Evolutionary conservation across 2,113 vertebrate genomes (phyloP), one percentile per base, ranked within the genome.

Genomic region (Chaetodon auriga): DNA sequence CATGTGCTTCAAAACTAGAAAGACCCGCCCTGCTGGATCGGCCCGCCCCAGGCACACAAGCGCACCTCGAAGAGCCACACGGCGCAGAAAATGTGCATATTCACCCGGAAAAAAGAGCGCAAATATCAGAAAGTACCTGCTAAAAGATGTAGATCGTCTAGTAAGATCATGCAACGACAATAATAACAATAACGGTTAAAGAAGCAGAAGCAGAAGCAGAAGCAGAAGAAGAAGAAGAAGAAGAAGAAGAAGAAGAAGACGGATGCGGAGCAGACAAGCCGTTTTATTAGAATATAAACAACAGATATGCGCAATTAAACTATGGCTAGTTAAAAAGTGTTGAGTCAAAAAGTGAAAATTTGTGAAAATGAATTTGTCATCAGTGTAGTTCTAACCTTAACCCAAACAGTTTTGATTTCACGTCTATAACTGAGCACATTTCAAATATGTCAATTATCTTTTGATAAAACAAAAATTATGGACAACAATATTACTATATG

Each of bases 11-110:
- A 62, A 60, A 81, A 68, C 12, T 23, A 16, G 7, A 54, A 70
- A 63, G 76, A 21, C 38, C 91, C 92, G 88, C 92, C 85, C 83
- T 11, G 13, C 57, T 10, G 18, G 18, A 8, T 4, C 30, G 57
- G 19, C 46, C 79, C 78, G 87, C 87, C 89, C 89, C 54, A 0
- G 0, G 21, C 19, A 35, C 13, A 14, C 81, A 41, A 81, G 48
- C 76, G 76, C 75, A 74, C 73, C 68, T 61, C 46, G 5, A 25
- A 19, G 25, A 49, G 12, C 30, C 43, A n/a, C 0, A 1, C 15
- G 12, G 82, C 82, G 77, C 78, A 66, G 1, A 19, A 75, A 74
- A 82, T 62, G 65, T 73, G 80, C 83, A 83, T 81, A 41, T 58
- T 51, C 4, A 61, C 14, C 60, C 16, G 4, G 16, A 25, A 41